Percentiles rank a stretch among this genome's conserved stretches.
Conservation (phyloP, 2,113 vertebrate species). For the Ctenodactylus gundi region DNA sequence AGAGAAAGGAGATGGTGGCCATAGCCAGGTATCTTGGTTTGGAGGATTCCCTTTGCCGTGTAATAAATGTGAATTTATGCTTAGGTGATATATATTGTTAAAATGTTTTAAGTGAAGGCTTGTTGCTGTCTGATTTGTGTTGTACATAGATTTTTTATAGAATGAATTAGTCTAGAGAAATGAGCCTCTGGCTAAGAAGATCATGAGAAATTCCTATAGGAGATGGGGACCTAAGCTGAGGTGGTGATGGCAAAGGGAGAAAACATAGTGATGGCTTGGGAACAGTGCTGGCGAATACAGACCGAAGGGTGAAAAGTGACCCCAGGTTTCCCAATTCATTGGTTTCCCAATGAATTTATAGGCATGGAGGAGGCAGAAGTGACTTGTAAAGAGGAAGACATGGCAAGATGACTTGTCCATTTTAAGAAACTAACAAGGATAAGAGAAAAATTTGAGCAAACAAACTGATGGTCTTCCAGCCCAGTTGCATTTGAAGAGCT, state of each 20-base stretch:
- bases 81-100: background rate
- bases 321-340: background rate
- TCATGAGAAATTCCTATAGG: background rate
- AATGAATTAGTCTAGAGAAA: background rate
- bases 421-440: background rate
- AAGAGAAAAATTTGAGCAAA: background rate
- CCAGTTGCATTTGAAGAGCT: background rate
- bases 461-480: background rate
- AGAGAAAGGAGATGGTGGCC: background rate
- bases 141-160: background rate
- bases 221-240: background rate
- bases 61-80: background rate
- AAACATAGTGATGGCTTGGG: too few species aligned
- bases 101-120: background rate
- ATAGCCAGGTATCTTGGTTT: background rate
- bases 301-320: background rate
- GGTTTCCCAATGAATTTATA: too few species aligned
- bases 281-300: too few species aligned
- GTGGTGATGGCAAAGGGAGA: background rate
- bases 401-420: background rate
- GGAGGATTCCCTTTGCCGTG: background rate
- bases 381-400: background rate
- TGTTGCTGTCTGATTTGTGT: background rate
- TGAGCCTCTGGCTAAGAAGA: background rate
- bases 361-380: background rate